Conservation (phyloP, 2,888 invertebrate genomes). For the Reticulitermes lucifugus region DNA sequence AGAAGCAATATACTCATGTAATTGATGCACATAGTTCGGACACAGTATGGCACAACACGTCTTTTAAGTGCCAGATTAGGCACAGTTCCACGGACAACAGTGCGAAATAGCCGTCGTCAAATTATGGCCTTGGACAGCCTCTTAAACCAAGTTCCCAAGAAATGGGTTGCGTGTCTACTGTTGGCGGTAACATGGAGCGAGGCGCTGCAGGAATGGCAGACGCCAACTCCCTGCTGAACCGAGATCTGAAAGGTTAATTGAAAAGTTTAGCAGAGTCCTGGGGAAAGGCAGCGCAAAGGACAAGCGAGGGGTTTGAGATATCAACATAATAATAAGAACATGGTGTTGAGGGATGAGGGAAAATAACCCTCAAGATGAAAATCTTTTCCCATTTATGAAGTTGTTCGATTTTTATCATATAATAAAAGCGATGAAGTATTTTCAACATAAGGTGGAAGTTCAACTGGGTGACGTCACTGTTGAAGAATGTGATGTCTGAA, state of each 20-base stretch:
- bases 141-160: too few relatives aligned
- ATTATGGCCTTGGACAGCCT: too few relatives aligned
- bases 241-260: constrained; percentile 40
- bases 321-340: constrained; percentile 40
- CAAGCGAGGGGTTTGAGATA: constrained; percentile 30
- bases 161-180: not conserved
- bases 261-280: constrained; percentile 33
- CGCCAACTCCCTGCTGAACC: constrained; percentile 30
- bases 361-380: constrained; percentile 36
- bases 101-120: too few relatives aligned
- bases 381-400: constrained; percentile 34
- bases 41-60: too few relatives aligned
- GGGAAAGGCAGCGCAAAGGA: constrained; percentile 37
- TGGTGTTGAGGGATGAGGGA: constrained; percentile 16
- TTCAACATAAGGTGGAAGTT: constrained; percentile 17
- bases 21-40: too few relatives aligned
- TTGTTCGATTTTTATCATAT: constrained; percentile 35
- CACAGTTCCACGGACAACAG: too few relatives aligned
- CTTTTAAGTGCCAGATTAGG: too few relatives aligned
- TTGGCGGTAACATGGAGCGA: not conserved
- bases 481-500: not conserved
- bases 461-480: constrained; percentile 18
- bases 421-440: constrained; percentile 18
- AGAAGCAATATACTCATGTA: too few relatives aligned
- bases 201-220: not conserved